Conservation (phyloP, 2,797 vertebrate genomes). For the Varecia variegata region DNA sequence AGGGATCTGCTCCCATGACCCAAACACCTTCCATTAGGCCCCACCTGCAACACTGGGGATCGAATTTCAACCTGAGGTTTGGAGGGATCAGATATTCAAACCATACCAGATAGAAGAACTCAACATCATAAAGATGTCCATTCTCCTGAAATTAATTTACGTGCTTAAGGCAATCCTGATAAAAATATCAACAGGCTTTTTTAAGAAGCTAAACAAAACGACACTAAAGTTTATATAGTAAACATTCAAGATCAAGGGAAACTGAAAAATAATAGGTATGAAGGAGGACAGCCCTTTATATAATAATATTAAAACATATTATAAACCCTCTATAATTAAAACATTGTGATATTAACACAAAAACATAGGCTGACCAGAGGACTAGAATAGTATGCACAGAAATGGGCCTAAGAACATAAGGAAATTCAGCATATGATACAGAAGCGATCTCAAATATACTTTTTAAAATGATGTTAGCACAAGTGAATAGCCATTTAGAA, state of each 20-base stretch:
- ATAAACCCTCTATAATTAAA: background rate
- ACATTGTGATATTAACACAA: background rate
- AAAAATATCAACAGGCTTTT: background rate
- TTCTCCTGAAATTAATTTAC: background rate
- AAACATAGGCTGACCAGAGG: background rate
- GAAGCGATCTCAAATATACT: background rate
- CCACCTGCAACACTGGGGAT: background rate
- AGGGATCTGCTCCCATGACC: background rate
- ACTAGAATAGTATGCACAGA: background rate
- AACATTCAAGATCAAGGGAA: background rate
- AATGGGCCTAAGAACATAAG: background rate
- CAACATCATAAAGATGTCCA: background rate
- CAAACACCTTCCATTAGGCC: background rate
- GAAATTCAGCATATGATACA: background rate
- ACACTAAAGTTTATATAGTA: background rate
- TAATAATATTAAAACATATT: background rate
- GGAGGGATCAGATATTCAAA: background rate
- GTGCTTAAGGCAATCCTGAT: background rate
- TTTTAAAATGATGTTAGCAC: background rate
- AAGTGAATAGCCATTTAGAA: background rate
- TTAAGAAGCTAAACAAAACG: background rate
- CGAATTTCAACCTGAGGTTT: background rate
- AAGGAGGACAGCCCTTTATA: background rate
- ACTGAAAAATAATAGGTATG: background rate
- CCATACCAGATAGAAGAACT: background rate